Percentiles rank a stretch among this genome's conserved stretches.
Conservation (phyloP, 2,797 vertebrate genomes). For the Brachyalestes nurse region DNA sequence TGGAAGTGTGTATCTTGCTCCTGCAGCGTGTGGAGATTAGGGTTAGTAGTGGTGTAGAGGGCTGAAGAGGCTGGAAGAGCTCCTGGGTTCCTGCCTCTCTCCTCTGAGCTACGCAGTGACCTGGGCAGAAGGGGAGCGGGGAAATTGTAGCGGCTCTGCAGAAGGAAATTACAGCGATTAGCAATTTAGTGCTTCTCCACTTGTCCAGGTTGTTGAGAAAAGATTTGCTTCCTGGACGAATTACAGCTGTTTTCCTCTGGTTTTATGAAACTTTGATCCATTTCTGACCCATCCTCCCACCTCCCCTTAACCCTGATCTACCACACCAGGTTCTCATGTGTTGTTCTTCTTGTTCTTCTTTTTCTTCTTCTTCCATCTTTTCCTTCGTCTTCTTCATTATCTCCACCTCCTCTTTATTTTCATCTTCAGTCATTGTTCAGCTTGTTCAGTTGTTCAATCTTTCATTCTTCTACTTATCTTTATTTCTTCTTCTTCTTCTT, state of each 20-base stretch:
- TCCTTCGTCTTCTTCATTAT: not conserved
- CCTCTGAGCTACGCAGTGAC: not conserved
- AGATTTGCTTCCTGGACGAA: slow-evolving; percentile 14
- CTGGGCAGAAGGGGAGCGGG: not conserved
- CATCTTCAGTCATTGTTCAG: not conserved
- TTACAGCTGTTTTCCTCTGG: slow-evolving; percentile 2
- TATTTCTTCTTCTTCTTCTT: no score
- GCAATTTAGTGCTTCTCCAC: slow-evolving; percentile 14
- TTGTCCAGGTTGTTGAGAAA: slow-evolving; percentile 1
- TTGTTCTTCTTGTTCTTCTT: not conserved
- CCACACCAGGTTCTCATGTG: not conserved
- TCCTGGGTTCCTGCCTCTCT: not conserved
- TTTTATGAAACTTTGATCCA: not conserved
- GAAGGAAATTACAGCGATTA: slow-evolving; percentile 19
- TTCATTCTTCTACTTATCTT: not conserved
- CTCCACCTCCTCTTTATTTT: not conserved
- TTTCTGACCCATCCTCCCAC: not conserved
- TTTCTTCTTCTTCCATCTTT: not conserved
- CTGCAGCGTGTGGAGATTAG: not conserved
- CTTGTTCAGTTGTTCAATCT: not conserved
- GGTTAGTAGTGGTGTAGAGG: not conserved
- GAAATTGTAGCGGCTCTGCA: slow-evolving; percentile 8
- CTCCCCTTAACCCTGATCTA: not conserved
- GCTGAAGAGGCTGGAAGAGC: not conserved
- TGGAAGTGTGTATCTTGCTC: not conserved